phyloP scores from a whole-genome alignment of 2,797 vertebrate species.

The Mallotus villosus region DNA sequence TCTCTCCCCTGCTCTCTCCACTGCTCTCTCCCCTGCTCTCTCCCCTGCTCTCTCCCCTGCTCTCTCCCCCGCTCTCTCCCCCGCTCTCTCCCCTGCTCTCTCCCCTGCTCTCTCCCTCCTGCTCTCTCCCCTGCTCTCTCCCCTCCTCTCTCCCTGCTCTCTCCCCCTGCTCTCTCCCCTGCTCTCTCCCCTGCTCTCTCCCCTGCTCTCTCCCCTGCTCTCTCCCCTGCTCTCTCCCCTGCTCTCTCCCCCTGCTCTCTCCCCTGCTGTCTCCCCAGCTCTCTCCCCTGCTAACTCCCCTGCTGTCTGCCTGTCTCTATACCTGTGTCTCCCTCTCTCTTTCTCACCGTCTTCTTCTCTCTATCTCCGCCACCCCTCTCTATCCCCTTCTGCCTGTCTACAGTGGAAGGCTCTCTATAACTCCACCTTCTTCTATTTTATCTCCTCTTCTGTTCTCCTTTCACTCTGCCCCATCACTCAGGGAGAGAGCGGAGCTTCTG shows the following conservation, averaged over 20 bases:
- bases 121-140: too few relatives aligned
- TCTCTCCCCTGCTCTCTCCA: too few relatives aligned
- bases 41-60: too few relatives aligned
- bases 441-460: neutral
- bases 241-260: slow-evolving; percentile 3
- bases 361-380: neutral
- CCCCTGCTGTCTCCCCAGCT: slow-evolving; percentile 25
- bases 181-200: neutral
- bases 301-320: slow-evolving; percentile 18
- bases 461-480: neutral
- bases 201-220: neutral
- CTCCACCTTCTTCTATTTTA: slow-evolving; percentile 1
- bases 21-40: too few relatives aligned
- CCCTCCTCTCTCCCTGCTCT: too few relatives aligned
- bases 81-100: too few relatives aligned
- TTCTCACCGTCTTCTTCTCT: neutral
- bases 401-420: too few relatives aligned
- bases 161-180: slow-evolving; percentile 23
- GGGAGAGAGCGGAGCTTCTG: neutral
- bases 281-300: slow-evolving; percentile 4
- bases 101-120: too few relatives aligned
- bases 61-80: too few relatives aligned
- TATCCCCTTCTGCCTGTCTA: neutral
- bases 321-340: neutral
- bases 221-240: slow-evolving; percentile 9